These are phyloP conservation scores for Drosophila stalkeri DNA, from an alignment of 2,888 invertebrate genomes.

Conservation along the genomic window DNA sequence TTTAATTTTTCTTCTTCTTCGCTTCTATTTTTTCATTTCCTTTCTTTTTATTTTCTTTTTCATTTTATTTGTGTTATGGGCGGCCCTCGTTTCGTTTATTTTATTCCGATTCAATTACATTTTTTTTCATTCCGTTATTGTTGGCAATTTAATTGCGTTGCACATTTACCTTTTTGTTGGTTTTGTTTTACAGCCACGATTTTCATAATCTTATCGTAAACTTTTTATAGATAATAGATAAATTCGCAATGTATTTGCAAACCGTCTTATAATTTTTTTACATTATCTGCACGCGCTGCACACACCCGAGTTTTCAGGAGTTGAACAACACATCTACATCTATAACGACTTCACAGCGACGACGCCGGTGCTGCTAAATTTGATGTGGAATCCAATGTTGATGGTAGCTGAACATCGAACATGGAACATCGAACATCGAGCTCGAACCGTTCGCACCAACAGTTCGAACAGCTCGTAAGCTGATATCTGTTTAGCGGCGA, in stretches of 20 bases:
- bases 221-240: constrained; percentile 76
- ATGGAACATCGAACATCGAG: background rate
- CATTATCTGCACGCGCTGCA: constrained; percentile 74
- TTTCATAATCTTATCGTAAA: constrained; percentile 58
- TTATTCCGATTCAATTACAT: constrained; percentile 8
- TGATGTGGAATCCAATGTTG: constrained; percentile 40
- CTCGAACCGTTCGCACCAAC: constrained; percentile 12
- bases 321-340: constrained; percentile 63
- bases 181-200: constrained; percentile 48
- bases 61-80: background rate
- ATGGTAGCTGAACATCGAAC: constrained; percentile 6
- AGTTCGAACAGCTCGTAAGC: background rate
- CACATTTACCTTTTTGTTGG: constrained; percentile 61
- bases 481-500: too few species aligned
- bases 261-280: constrained; percentile 69
- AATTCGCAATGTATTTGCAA: constrained; percentile 75
- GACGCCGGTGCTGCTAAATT: constrained; percentile 28
- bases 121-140: constrained; percentile 9
- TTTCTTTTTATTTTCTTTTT: background rate
- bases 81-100: constrained; percentile 5
- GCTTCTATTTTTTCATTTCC: background rate
- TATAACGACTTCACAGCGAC: constrained; percentile 51
- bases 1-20: constrained; percentile 6
- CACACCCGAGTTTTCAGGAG: constrained; percentile 78
- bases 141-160: constrained; percentile 40